These are phyloP conservation scores for Heloderma charlesbogerti DNA, from an alignment of 2,113 vertebrate species.

Conservation along the genomic window DNA sequence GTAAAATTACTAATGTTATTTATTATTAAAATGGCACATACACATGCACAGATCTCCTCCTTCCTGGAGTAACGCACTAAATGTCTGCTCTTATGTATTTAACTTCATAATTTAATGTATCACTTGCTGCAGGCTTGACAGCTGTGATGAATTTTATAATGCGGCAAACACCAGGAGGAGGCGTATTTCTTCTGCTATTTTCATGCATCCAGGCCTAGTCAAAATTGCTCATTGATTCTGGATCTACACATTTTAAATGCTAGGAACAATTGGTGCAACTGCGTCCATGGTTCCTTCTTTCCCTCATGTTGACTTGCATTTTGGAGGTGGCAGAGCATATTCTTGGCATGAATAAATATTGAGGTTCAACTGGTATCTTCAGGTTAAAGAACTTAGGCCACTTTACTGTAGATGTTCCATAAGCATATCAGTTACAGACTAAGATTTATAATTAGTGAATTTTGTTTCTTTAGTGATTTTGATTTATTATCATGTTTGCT, in stretches of 20 bases:
- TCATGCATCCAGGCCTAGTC: neutral
- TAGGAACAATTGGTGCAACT: neutral
- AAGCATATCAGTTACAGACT: too few relatives aligned
- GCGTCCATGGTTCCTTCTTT: neutral
- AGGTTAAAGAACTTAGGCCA: neutral
- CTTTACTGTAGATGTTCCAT: too few relatives aligned
- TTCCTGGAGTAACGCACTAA: slow-evolving; percentile 30
- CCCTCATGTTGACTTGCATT: neutral
- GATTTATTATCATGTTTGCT: too few relatives aligned
- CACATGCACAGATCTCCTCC: neutral
- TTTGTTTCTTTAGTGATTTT: too few relatives aligned
- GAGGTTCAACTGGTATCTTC: neutral
- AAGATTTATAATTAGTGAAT: too few relatives aligned
- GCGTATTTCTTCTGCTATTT: slow-evolving; percentile 4
- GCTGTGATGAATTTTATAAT: slow-evolving; percentile 15
- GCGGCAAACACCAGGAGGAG: neutral
- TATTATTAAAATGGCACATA: slow-evolving; percentile 39
- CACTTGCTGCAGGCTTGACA: slow-evolving; percentile 41
- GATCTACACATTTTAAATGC: neutral
- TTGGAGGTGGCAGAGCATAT: neutral
- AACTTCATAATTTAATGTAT: slow-evolving; percentile 32
- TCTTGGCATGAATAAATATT: neutral
- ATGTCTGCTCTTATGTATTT: neutral
- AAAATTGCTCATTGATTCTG: slow-evolving; percentile 45
- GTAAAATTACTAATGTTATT: slow-evolving; percentile 39